Evolutionary conservation across 2,888 invertebrate genomes (phyloP).

Genomic region (Dyspetes luteomarginatus): DNA sequence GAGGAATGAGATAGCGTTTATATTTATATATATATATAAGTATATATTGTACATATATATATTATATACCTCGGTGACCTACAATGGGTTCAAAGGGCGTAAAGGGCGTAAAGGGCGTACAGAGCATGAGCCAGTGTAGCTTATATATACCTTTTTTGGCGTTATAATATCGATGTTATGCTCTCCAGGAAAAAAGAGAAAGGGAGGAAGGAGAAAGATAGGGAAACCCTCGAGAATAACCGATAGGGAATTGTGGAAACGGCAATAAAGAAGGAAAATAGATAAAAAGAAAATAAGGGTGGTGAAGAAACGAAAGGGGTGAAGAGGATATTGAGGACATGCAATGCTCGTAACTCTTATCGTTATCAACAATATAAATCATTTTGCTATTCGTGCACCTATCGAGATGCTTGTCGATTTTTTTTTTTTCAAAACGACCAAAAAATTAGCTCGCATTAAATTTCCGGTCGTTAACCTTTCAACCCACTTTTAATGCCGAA

Average conservation of each 20-base stretch:
- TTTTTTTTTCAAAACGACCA: no score
- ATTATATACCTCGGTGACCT: no score
- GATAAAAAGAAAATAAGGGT: background rate
- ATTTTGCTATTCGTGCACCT: background rate
- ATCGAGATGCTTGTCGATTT: background rate
- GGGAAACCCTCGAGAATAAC: background rate
- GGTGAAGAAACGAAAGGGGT: background rate
- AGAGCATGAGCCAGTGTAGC: no score
- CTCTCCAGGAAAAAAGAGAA: background rate
- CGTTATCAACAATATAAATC: no score
- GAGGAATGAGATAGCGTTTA: background rate
- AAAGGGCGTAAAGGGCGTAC: no score
- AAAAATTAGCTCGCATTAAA: background rate
- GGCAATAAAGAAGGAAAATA: background rate
- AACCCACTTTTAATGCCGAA: background rate
- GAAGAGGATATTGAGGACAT: background rate
- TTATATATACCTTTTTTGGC: no score
- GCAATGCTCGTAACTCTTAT: background rate
- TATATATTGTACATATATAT: no score
- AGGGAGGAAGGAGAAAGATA: background rate
- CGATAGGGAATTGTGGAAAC: slow-evolving; percentile 24
- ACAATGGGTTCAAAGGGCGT: no score
- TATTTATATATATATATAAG: background rate
- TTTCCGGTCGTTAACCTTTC: background rate
- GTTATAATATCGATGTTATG: background rate